Base-by-base conservation (phyloP, 1,140 invertebrate genomes). In the Oreohelix idahoensis region DNA sequence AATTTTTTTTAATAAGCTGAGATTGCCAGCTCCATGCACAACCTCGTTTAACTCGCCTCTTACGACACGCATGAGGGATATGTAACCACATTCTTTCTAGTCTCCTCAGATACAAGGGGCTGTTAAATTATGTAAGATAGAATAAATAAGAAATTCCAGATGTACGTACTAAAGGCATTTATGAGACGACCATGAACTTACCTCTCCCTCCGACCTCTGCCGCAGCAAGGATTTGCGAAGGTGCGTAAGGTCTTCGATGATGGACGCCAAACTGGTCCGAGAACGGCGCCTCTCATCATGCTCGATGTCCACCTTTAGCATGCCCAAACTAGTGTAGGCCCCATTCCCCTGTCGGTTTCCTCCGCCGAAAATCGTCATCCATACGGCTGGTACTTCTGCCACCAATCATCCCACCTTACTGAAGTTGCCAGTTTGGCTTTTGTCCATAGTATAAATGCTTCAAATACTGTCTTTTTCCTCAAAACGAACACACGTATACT, bases 161-260 rank as follows among this genome's bases (percentile, higher is more conserved):
- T n/a, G n/a, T n/a, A n/a, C n/a, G n/a, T n/a, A n/a, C n/a, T n/a
- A n/a, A n/a, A n/a, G n/a, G n/a, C n/a, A 45, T 8, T 45, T 45
- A 45, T 45, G 42, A 45, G 5, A 45, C 5, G 63, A 2, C 1
- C 4, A 2, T 29, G 29, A 29, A 83, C 82, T 78, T 73, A 83
- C 82, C 82, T 78, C 75, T n/a, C 66, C 63, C n/a, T 83, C 82
- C 0, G 82, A 83, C 66, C 63, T 77, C 35, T 78, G 82, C 8
- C 70, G 75, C 20, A 83, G 45, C 39, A 83, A 45, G 17, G 82
- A 83, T 45, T 79, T 83, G 1, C 82, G 75, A 17, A 83, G 76
- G 38, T 78, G 75, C 5, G 76, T 51, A 15, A 83, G 70, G 39
- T 83, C 82, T 42, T 83, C 82, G 75, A 83, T 78, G 75, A 83